A percentile compares a stretch with the other conserved stretches of the same genome.
Conservation (phyloP, 1,140 invertebrate species). For the Pinna nobilis region DNA sequence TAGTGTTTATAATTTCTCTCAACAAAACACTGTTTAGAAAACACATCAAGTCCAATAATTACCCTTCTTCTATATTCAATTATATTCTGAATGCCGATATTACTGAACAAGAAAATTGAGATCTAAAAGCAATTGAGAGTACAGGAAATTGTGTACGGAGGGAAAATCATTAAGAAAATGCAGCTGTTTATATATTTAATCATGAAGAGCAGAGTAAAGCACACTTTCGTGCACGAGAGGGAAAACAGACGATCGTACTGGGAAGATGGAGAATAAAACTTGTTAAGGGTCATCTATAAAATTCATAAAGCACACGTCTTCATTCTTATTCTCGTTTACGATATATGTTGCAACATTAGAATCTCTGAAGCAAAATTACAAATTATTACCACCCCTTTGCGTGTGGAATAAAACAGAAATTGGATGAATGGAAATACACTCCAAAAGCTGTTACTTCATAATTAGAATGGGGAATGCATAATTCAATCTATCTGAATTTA, state of each 20-base stretch:
- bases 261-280: background rate
- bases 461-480: no score
- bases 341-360: no score
- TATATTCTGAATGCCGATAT: background rate
- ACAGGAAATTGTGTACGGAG: background rate
- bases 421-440: no score
- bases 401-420: no score
- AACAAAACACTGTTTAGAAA: no score
- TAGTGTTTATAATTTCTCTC: constrained; percentile 39
- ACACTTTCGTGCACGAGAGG: background rate
- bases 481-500: no score
- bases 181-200: background rate
- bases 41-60: no score
- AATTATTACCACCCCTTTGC: no score
- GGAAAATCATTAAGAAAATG: background rate
- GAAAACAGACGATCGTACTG: background rate
- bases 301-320: background rate
- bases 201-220: background rate
- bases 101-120: background rate
- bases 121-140: background rate
- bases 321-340: background rate
- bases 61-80: constrained; percentile 7
- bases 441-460: no score
- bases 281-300: background rate
- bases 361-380: no score